Evolutionary conservation across 92 coral and sea anemone genomes (phyloP), one percentile per base, ranked within the genome.

Genomic region (Zoanthus gigantus): DNA sequence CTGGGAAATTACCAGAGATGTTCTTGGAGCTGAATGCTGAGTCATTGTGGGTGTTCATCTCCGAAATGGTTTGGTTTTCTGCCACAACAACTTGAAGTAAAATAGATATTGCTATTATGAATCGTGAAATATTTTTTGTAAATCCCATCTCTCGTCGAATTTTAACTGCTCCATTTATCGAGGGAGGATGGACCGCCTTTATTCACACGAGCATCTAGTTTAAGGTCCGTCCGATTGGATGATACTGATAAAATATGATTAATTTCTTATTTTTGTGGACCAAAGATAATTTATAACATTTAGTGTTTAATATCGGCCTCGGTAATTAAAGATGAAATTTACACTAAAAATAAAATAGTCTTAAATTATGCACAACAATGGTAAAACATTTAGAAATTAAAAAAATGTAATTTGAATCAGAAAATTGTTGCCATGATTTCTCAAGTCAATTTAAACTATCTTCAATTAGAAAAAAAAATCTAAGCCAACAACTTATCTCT

Each of bases 141-240:
- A 81, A 69, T 28, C 56, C 57, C 74, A 63, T 67, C 47, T 63
- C 28, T 63, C 31, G 9, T n/a, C 10, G 58, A 28, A 47, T 46
- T 23, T 42, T n/a, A 67, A 5, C 30, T 81, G 85, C n/a, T 67
- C 63, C 84, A 45, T 58, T 78, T 61, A 79, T 37, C 42, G 54
- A 28, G 15, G 32, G 0, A 10, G 53, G 12, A 78, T 7, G 34
- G 11, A 1, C 34, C 32, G 69, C 29, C 11, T 37, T 37, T 4
- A 37, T 37, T 4, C 69, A 30, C 37, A 16, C 42, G 28, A 2
- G 54, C 65, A 44, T 13, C 15, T 31, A 34, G 56, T 7, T 9
- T 15, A 4, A 0, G 12, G 42, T 29, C 42, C 42, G 8, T 23
- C 71, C 13, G 9, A 50, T 50, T 7, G 56, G 56, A 7, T 7